Percentiles rank a stretch among this genome's conserved stretches.
phyloP scores from a whole-genome alignment of 2,113 vertebrate species.

The Larimichthys crocea region DNA sequence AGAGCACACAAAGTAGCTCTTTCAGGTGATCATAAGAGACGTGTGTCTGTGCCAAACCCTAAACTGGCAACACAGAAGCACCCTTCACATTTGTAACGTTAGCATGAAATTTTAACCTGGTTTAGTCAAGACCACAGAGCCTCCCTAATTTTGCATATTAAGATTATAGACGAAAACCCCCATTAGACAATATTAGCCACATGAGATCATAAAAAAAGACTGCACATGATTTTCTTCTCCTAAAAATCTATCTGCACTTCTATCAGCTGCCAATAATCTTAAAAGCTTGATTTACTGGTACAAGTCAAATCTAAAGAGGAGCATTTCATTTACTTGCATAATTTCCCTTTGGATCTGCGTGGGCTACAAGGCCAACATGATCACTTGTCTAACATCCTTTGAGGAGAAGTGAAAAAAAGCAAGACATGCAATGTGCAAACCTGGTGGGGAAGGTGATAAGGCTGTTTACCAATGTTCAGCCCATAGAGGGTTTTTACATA shows the following conservation, averaged over 20 bases:
- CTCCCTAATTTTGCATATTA: neutral
- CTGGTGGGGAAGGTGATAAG: constrained; percentile 72
- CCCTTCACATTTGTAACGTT: neutral
- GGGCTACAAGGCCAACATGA: constrained; percentile 26
- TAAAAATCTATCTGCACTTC: neutral
- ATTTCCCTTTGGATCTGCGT: constrained; percentile 38
- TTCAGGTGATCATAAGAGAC: neutral
- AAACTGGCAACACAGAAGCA: neutral
- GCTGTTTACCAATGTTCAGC: constrained; percentile 72
- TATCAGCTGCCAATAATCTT: neutral
- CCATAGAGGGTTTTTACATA: constrained; percentile 72
- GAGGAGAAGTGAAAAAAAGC: constrained; percentile 26
- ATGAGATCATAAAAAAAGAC: neutral
- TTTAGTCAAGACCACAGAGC: neutral
- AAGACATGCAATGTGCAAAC: constrained; percentile 50
- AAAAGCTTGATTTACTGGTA: neutral
- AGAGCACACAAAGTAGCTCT: neutral
- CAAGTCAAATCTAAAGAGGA: constrained; percentile 1
- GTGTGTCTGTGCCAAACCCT: neutral
- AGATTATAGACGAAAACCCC: neutral
- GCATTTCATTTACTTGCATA: constrained; percentile 3
- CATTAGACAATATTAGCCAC: neutral
- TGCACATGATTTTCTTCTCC: no score
- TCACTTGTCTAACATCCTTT: constrained; percentile 54
- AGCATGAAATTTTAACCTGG: neutral